Base-by-base conservation (phyloP, 2,797 vertebrate genomes). In the Dendrocincla tyrannina region DNA sequence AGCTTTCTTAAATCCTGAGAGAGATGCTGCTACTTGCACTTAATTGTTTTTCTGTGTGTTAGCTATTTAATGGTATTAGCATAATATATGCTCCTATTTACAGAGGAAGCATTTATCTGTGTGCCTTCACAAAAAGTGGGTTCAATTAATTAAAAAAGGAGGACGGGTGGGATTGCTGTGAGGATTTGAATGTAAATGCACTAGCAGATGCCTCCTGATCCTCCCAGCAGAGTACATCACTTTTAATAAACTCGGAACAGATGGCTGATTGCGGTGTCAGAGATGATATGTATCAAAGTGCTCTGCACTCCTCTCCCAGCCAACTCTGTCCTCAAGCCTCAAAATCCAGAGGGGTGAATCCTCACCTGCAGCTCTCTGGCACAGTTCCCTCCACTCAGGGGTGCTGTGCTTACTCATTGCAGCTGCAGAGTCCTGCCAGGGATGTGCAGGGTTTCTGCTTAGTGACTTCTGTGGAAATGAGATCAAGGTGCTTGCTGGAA, bases 221-320 rank as follows among this genome's bases (percentile, higher is more conserved):
- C 95, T 96, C 91, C 96, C 95, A 96, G 76, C 67, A 92, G 95
- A 96, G 93, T 89, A 96, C 84, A 94, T 94, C 88, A 82, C 89
- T 97, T 96, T 95, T 95, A 96, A 96, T 96, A 96, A 96, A 96
- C 85, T 93, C 53, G 1, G 91, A 97, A 87, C 97, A 97, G 97
- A 97, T 97, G 96, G 96, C 77, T 96, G 86, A 70, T 89, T 87
- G 79, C 3, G 0, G 74, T 88, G 83, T 92, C 39, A 88, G 75
- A 95, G 81, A 94, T 59, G 81, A 86, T 80, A 93, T 7, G 28
- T 86, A 89, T 93, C 72, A 84, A 88, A 75, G 74, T n/a, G 41
- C 72, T 70, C 80, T 77, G 42, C 2, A 3, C 64, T 94, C 62
- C 49, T 50, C 32, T 81, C 39, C 28, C 69, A 58, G 66, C 55